A percentile compares a stretch with the other conserved stretches of the same genome.
Conservation (phyloP, 2,113 vertebrate genomes). For the Phyllostomus hastatus region DNA sequence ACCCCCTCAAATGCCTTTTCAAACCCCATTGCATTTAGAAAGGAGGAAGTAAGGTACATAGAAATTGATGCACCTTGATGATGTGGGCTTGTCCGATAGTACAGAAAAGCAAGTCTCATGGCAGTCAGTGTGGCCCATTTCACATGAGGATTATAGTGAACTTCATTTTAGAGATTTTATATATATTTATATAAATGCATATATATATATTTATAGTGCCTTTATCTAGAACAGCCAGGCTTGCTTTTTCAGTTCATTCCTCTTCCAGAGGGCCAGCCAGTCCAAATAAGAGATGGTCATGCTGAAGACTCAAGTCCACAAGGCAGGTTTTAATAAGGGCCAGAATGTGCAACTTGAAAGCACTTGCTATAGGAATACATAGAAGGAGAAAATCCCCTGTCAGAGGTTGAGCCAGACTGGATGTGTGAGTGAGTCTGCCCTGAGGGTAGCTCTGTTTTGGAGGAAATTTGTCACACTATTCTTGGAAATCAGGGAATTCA, state of each 20-base stretch:
- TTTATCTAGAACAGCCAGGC: conserved; percentile 92
- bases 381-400: background rate
- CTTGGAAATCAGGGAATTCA: background rate
- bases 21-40: conserved; percentile 54
- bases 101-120: conserved; percentile 54
- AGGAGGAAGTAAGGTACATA: conserved; percentile 56
- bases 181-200: conserved; percentile 84
- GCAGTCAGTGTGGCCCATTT: conserved; percentile 61
- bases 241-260: conserved; percentile 98
- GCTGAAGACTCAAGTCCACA: conserved; percentile 85
- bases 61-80: conserved; percentile 50
- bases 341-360: background rate
- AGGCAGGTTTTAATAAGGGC: background rate
- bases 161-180: conserved; percentile 79
- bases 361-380: background rate
- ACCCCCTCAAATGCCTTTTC: background rate
- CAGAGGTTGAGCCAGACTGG: background rate
- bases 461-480: background rate
- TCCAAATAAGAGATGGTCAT: conserved; percentile 98
- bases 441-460: background rate
- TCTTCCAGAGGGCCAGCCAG: conserved; percentile 97
- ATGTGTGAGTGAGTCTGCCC: background rate
- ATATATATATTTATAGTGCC: conserved; percentile 83
- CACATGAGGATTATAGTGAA: conserved; percentile 79
- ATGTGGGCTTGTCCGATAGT: conserved; percentile 52